These are phyloP conservation scores for Gymnoscopelus microlampas DNA, from an alignment of 2,797 vertebrate species.

Conservation along the genomic window DNA sequence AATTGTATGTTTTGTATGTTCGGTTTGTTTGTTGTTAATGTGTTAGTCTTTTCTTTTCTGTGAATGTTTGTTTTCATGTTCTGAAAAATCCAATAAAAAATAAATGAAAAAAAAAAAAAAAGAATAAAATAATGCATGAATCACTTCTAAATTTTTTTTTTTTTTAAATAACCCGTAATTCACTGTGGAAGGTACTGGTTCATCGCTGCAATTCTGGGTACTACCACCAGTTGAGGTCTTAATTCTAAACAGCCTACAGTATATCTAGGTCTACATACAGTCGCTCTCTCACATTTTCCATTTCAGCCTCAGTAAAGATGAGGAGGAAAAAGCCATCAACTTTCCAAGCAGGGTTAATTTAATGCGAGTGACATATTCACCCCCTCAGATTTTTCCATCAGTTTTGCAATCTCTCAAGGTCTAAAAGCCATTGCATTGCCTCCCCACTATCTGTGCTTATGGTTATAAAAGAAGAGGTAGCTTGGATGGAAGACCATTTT, in stretches of 20 bases:
- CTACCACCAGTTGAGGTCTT: slow-evolving; percentile 25
- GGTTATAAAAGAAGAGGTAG: slow-evolving; percentile 24
- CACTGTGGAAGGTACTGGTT: too few species aligned
- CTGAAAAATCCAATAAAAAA: too few species aligned
- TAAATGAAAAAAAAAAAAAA: too few species aligned
- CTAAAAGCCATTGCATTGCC: slow-evolving; percentile 31
- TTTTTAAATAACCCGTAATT: too few species aligned
- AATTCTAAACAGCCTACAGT: slow-evolving; percentile 1
- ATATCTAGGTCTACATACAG: slow-evolving; percentile 29
- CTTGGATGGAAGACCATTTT: slow-evolving; percentile 29
- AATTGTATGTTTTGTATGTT: too few species aligned
- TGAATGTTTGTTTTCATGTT: too few species aligned
- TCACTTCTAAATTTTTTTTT: too few species aligned
- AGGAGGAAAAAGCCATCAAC: slow-evolving; percentile 13
- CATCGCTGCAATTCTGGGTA: too few species aligned
- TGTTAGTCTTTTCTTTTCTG: too few species aligned
- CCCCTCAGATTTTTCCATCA: slow-evolving; percentile 60
- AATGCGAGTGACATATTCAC: slow-evolving; percentile 33
- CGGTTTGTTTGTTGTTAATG: too few species aligned
- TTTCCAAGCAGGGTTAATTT: slow-evolving; percentile 38
- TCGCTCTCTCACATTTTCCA: neutral
- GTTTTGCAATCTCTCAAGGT: slow-evolving; percentile 35
- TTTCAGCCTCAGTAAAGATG: slow-evolving; percentile 28
- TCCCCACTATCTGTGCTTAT: neutral
- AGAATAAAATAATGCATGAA: too few species aligned